A percentile compares a stretch with the other conserved stretches of the same genome.
phyloP scores from a whole-genome alignment of 2,888 invertebrate species.

The Entomobrya multifasciata region DNA sequence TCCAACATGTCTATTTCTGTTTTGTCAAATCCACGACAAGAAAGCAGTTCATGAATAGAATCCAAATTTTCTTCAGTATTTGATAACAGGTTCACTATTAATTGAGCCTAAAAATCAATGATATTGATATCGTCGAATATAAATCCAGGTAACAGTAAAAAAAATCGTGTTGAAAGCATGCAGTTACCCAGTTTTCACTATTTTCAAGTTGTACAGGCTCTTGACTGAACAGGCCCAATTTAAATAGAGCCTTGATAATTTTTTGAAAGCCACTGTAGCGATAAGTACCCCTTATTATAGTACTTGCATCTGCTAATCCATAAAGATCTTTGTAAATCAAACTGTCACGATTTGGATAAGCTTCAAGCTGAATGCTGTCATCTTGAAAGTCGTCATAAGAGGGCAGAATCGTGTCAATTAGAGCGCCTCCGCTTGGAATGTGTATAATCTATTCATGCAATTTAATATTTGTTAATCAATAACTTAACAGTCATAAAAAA shows the following conservation, averaged over 20 bases:
- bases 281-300: conserved; percentile 41
- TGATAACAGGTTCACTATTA: background rate
- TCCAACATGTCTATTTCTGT: background rate
- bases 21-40: background rate
- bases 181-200: conserved; percentile 1
- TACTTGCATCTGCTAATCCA: conserved; percentile 87
- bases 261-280: conserved; percentile 36
- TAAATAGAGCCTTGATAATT: conserved; percentile 10
- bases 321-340: conserved; percentile 93
- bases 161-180: too few relatives aligned
- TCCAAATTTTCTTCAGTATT: background rate
- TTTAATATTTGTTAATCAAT: too few relatives aligned
- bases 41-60: background rate
- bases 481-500: too few relatives aligned
- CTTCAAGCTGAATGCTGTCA: conserved; percentile 91
- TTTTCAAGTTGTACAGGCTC: background rate
- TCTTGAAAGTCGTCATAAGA: conserved; percentile 95
- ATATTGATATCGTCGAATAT: background rate
- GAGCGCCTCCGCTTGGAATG: conserved; percentile 90
- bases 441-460: conserved; percentile 93
- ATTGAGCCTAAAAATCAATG: background rate
- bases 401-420: conserved; percentile 87
- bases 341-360: conserved; percentile 98
- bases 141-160: too few relatives aligned
- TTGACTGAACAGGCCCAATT: conserved; percentile 23